phyloP scores from a whole-genome alignment of 1,140 invertebrate genomes.

The Paramacrobiotus metropolitanus region DNA sequence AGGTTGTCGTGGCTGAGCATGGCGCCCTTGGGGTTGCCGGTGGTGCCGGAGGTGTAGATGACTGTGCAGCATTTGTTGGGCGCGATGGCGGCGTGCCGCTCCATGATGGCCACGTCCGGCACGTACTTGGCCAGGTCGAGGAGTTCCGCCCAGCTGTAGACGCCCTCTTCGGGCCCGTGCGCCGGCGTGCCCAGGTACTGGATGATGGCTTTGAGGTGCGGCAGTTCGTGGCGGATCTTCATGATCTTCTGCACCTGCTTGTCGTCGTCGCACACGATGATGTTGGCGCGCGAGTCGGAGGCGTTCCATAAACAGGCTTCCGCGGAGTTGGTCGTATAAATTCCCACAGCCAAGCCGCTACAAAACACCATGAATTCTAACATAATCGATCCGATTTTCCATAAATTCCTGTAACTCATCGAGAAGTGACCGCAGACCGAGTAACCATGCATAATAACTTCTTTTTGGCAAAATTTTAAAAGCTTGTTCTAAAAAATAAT shows the following conservation, averaged over 20 bases:
- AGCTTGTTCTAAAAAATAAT: too few species aligned
- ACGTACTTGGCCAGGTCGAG: constrained; percentile 13
- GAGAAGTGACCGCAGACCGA: too few species aligned
- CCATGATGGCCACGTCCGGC: constrained; percentile 14
- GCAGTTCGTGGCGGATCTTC: constrained; percentile 39
- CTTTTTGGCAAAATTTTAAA: too few species aligned
- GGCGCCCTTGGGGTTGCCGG: constrained; percentile 15
- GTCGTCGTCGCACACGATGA: constrained; percentile 64
- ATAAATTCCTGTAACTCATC: too few species aligned
- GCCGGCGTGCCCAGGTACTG: constrained; percentile 8
- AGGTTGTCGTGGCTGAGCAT: constrained; percentile 17
- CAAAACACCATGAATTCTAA: too few species aligned
- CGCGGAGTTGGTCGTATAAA: constrained; percentile 70
- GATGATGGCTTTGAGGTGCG: constrained; percentile 40
- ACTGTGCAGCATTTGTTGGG: too few species aligned
- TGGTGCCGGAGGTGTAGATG: too few species aligned
- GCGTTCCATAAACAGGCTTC: constrained; percentile 58
- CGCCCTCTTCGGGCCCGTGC: constrained; percentile 9
- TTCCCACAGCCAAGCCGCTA: constrained; percentile 60
- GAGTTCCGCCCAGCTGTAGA: constrained; percentile 15
- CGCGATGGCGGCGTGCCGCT: too few species aligned
- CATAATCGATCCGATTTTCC: too few species aligned
- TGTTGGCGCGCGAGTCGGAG: constrained; percentile 45
- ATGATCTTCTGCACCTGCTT: constrained; percentile 64
- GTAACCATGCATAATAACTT: too few species aligned